These are phyloP conservation scores for Diarsia rubi DNA, from an alignment of 2,888 invertebrate genomes.

Conservation along the genomic window DNA sequence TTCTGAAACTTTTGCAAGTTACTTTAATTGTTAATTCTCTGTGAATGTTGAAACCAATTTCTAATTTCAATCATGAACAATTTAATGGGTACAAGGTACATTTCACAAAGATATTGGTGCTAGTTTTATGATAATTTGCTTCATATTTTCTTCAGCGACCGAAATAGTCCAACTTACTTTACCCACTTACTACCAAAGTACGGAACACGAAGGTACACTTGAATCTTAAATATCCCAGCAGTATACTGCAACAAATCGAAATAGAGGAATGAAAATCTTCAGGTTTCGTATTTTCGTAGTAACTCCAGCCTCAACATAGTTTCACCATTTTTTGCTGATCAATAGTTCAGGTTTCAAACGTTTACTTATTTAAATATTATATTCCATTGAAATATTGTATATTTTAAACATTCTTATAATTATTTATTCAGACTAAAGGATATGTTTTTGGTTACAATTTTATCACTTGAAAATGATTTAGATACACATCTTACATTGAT, in stretches of 20 bases:
- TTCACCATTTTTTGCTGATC: background rate
- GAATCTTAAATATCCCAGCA: background rate
- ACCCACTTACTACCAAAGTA: slow-evolving; percentile 35
- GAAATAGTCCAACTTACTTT: slow-evolving; percentile 30
- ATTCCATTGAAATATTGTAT: slow-evolving; percentile 60
- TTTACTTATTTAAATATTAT: slow-evolving; percentile 49
- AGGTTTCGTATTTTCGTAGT: slow-evolving; percentile 37
- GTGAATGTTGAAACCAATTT: slow-evolving; percentile 1
- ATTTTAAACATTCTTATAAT: slow-evolving; percentile 73
- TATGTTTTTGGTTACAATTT: slow-evolving; percentile 87
- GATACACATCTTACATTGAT: slow-evolving; percentile 51
- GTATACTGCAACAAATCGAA: slow-evolving; percentile 6
- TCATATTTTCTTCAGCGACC: slow-evolving; percentile 5
- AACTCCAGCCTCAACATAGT: background rate
- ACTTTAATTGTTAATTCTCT: slow-evolving; percentile 3
- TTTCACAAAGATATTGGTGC: slow-evolving; percentile 7
- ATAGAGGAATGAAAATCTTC: slow-evolving; percentile 21
- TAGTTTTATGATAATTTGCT: background rate
- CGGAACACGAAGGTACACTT: slow-evolving; percentile 40
- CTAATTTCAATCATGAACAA: slow-evolving; percentile 11
- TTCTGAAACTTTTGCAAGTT: background rate
- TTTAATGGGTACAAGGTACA: background rate
- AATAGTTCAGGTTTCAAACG: slow-evolving; percentile 7
- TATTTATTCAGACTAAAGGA: slow-evolving; percentile 86
- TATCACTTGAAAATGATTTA: slow-evolving; percentile 80